phyloP scores from a whole-genome alignment of 2,888 invertebrate genomes.

The Emmelina monodactyla region DNA sequence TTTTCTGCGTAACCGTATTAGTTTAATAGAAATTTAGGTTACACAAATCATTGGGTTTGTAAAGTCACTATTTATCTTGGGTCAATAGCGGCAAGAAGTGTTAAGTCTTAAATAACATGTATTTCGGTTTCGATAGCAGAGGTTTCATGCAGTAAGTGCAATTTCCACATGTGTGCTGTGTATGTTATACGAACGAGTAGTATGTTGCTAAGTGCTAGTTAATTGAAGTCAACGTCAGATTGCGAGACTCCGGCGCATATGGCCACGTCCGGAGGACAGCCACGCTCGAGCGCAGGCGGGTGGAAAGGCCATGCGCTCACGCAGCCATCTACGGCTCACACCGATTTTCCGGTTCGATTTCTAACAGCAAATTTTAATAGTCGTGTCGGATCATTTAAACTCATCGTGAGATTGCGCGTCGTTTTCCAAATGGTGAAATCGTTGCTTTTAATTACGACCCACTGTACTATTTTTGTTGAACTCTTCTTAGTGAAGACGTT shows the following conservation, averaged over 20 bases:
- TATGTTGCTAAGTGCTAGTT: no score
- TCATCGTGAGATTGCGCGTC: not conserved
- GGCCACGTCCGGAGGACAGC: conserved; percentile 1
- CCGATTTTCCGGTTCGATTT: conserved; percentile 1
- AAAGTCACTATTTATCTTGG: no score
- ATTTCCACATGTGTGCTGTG: no score
- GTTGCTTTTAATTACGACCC: not conserved
- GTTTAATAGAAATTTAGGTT: no score
- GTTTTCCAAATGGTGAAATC: not conserved
- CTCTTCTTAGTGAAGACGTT: not conserved
- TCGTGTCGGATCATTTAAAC: not conserved
- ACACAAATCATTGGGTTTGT: no score
- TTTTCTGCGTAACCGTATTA: not conserved
- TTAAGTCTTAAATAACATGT: no score
- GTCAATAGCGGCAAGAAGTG: no score
- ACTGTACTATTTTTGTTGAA: not conserved
- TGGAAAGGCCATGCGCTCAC: not conserved
- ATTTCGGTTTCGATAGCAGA: no score
- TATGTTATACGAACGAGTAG: no score
- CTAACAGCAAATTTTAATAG: not conserved
- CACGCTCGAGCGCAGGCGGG: no score
- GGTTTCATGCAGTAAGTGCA: no score
- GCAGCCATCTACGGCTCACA: not conserved
- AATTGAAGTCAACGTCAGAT: not conserved
- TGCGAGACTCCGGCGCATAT: not conserved